phyloP scores from a whole-genome alignment of 2,888 invertebrate genomes.

The Pseudococcus viburni region DNA sequence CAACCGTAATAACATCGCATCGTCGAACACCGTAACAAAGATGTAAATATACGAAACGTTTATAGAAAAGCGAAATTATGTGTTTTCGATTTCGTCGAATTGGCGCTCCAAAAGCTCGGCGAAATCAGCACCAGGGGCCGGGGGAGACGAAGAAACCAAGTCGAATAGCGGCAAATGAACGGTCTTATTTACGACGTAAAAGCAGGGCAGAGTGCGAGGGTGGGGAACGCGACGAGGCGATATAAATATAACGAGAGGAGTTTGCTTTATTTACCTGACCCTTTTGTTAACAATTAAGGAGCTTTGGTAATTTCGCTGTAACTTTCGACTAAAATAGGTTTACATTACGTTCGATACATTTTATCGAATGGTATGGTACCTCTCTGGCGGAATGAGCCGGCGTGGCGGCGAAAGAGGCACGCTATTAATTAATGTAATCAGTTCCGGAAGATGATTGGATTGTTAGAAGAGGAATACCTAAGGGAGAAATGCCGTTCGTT shows the following conservation, averaged over 20 bases:
- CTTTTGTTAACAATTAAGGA: slow-evolving; percentile 51
- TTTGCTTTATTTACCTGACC: slow-evolving; percentile 51
- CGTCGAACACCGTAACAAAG: background rate
- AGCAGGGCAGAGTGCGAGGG: background rate
- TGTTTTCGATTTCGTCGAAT: slow-evolving; percentile 15
- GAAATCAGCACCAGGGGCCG: background rate
- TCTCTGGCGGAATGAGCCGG: background rate
- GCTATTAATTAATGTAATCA: slow-evolving; percentile 58
- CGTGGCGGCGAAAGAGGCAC: background rate
- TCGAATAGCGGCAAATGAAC: background rate
- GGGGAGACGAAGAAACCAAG: background rate
- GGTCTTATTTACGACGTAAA: background rate
- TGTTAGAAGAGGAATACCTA: slow-evolving; percentile 46
- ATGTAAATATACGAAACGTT: background rate
- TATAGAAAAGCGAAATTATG: slow-evolving; percentile 8
- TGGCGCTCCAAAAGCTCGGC: background rate
- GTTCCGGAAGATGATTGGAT: slow-evolving; percentile 58
- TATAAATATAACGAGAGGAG: slow-evolving; percentile 39
- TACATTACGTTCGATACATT: slow-evolving; percentile 53
- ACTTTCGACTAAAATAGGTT: slow-evolving; percentile 49
- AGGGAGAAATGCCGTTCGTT: slow-evolving; percentile 34
- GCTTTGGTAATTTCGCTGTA: slow-evolving; percentile 44
- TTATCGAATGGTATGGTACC: slow-evolving; percentile 18
- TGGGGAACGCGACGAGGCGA: background rate
- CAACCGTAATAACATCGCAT: background rate